Evolutionary conservation across 2,888 invertebrate species (phyloP).

Genomic region (Smittia sp.): DNA sequence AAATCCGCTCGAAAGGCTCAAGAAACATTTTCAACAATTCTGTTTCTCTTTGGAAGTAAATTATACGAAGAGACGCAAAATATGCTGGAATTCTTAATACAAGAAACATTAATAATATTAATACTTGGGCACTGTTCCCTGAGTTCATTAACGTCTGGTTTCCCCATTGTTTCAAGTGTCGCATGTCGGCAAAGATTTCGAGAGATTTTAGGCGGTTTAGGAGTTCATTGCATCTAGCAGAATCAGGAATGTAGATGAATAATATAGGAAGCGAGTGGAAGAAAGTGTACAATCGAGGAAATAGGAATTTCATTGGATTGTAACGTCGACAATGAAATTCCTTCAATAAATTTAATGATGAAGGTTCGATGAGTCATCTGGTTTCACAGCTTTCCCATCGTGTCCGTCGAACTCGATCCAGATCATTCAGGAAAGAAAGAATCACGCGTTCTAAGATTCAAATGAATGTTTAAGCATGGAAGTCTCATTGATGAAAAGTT

Average conservation of each 20-base stretch:
- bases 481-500: not conserved
- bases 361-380: too few species aligned
- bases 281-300: too few species aligned
- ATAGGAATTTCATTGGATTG: too few species aligned
- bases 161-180: constrained; percentile 26
- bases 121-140: not conserved
- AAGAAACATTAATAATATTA: constrained; percentile 27
- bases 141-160: constrained; percentile 16
- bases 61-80: not conserved
- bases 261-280: too few species aligned
- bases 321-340: too few species aligned
- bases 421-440: not conserved
- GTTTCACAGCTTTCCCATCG: too few species aligned
- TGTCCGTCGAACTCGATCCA: not conserved
- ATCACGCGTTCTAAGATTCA: not conserved
- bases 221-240: too few species aligned
- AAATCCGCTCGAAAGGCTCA: constrained; percentile 16
- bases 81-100: not conserved
- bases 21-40: not conserved
- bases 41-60: not conserved
- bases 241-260: too few species aligned
- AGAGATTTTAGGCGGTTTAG: too few species aligned
- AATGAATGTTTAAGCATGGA: not conserved
- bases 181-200: not conserved
- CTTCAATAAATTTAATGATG: too few species aligned